Percentiles rank a stretch among this genome's conserved stretches.
Conservation (phyloP, 2,113 vertebrate genomes). For the Hippocampus barbouri region DNA sequence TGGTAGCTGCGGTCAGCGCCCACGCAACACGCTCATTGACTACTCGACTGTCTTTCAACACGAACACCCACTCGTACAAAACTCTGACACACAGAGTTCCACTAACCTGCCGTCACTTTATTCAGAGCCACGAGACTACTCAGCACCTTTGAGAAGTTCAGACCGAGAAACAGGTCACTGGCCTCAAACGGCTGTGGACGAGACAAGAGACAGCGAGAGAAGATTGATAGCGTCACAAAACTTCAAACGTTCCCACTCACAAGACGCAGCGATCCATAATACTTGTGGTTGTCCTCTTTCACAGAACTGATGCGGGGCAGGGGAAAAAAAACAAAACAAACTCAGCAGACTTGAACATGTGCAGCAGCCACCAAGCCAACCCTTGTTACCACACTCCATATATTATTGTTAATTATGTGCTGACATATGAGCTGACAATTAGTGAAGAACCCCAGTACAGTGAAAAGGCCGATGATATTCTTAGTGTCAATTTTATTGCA, state of each 20-base stretch:
- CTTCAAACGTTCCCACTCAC: not conserved
- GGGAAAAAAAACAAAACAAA: slow-evolving; percentile 13
- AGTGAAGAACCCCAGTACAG: not conserved
- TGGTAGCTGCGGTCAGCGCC: slow-evolving; percentile 13
- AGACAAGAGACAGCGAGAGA: slow-evolving; percentile 14
- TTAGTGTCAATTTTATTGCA: too few relatives aligned
- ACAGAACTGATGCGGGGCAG: not conserved
- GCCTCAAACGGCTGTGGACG: slow-evolving; percentile 89
- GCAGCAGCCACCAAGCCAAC: slow-evolving; percentile 12
- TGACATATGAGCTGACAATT: not conserved
- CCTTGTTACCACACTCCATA: not conserved
- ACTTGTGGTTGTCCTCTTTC: slow-evolving; percentile 16
- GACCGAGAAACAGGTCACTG: slow-evolving; percentile 93
- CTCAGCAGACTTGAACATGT: slow-evolving; percentile 18
- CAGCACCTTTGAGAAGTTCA: slow-evolving; percentile 95
- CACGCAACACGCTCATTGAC: slow-evolving; percentile 15
- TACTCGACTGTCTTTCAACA: slow-evolving; percentile 7
- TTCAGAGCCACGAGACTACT: slow-evolving; percentile 91
- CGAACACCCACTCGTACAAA: not conserved
- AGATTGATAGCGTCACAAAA: not conserved
- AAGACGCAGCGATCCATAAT: slow-evolving; percentile 28
- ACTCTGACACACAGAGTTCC: not conserved
- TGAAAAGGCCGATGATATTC: too few relatives aligned
- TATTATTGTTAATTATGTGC: not conserved
- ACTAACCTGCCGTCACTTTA: slow-evolving; percentile 95